Percentiles rank a stretch among this genome's conserved stretches.
Conservation (phyloP, 1,140 invertebrate genomes). For the Chlorops oryzae region DNA sequence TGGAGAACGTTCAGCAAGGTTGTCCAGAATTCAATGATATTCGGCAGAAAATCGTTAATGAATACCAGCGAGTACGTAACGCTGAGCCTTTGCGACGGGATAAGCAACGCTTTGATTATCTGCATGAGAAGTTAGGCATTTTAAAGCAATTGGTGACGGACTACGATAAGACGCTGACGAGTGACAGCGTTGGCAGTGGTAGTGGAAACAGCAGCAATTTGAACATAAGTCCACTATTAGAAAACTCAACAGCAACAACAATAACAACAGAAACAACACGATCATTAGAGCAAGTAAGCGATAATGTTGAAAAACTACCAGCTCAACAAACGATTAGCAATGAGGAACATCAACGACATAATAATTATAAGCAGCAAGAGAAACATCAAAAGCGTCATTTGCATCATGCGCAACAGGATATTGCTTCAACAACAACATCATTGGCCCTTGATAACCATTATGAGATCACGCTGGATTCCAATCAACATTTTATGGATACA, state of each 20-base stretch:
- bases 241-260: slow-evolving; percentile 5
- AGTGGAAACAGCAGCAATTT: slow-evolving; percentile 15
- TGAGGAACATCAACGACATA: no score
- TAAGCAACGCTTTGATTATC: slow-evolving; percentile 70
- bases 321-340: no score
- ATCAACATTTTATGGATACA: neutral
- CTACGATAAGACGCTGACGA: slow-evolving; percentile 59
- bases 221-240: neutral
- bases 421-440: no score
- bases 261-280: neutral
- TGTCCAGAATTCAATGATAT: slow-evolving; percentile 47
- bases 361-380: slow-evolving; percentile 3
- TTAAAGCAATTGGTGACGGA: slow-evolving; percentile 80
- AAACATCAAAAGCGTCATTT: slow-evolving; percentile 3
- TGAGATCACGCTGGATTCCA: slow-evolving; percentile 4
- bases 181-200: slow-evolving; percentile 15
- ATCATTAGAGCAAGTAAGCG: neutral
- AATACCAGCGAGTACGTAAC: slow-evolving; percentile 73
- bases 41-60: slow-evolving; percentile 68
- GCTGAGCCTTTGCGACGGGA: slow-evolving; percentile 65
- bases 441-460: no score
- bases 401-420: slow-evolving; percentile 14
- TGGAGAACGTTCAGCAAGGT: slow-evolving; percentile 26
- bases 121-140: slow-evolving; percentile 83
- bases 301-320: no score